Evolutionary conservation across 2,888 invertebrate genomes (phyloP).

Genomic region (Sesia bembeciformis): DNA sequence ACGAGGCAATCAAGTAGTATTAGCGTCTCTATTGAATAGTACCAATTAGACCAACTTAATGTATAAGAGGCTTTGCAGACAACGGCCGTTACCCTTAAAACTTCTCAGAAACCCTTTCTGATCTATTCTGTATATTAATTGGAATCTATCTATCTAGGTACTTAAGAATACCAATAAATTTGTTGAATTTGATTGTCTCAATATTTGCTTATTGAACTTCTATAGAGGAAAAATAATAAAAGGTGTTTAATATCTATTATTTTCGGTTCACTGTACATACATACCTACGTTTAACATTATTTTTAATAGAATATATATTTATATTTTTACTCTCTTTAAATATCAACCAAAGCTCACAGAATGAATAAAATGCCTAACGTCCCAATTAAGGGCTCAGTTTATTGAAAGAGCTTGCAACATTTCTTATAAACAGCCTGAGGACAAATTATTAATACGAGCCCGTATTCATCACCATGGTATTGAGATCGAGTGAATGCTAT

Average conservation of each 20-base stretch:
- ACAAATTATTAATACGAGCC: constrained; percentile 57
- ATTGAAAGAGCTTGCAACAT: too few relatives aligned
- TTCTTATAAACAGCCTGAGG: constrained; percentile 29
- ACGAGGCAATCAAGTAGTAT: not conserved
- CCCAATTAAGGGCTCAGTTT: too few relatives aligned
- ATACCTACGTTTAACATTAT: not conserved
- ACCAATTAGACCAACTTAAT: constrained; percentile 28
- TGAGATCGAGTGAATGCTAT: constrained; percentile 52
- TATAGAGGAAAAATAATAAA: too few relatives aligned
- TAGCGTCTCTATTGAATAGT: not conserved
- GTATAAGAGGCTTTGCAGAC: constrained; percentile 35
- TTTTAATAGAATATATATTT: not conserved
- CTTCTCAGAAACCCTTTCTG: too few relatives aligned
- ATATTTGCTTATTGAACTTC: too few relatives aligned
- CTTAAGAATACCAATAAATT: too few relatives aligned
- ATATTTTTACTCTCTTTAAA: not conserved
- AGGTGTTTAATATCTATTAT: too few relatives aligned
- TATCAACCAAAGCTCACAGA: not conserved
- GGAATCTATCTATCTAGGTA: too few relatives aligned
- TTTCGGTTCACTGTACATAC: not conserved
- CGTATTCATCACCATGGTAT: constrained; percentile 63
- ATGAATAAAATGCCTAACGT: too few relatives aligned
- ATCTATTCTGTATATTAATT: too few relatives aligned
- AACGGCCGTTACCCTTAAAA: too few relatives aligned
- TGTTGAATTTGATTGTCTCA: too few relatives aligned